Evolutionary conservation across 2,888 invertebrate species (phyloP), one percentile per base, ranked within the genome.

Genomic region (Athetis lepigone): DNA sequence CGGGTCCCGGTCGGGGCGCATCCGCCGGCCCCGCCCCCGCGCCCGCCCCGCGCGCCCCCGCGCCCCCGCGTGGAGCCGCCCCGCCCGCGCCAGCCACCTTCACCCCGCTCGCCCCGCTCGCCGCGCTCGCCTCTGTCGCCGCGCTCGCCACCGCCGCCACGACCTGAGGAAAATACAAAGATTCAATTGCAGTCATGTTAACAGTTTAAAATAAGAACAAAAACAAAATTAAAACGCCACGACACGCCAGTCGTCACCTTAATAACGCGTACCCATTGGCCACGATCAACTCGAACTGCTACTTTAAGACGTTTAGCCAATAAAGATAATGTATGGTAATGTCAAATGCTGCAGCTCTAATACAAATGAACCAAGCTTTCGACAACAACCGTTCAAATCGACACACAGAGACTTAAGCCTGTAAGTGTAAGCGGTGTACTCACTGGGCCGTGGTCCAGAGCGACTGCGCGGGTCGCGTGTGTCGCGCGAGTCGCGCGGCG

Each of bases 391-490:
- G n/a, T n/a, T n/a, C n/a, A n/a, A n/a, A n/a, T n/a, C n/a, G n/a
- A n/a, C n/a, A n/a, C n/a, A n/a, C n/a, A n/a, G n/a, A n/a, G n/a
- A n/a, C n/a, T n/a, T n/a, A n/a, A n/a, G n/a, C n/a, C n/a, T n/a
- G n/a, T n/a, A n/a, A n/a, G n/a, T n/a, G n/a, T n/a, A n/a, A n/a
- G 21, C 19, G 13, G 5, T 8, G 5, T 21, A 87, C 92, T 76
- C 23, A 92, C 94, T 88, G 16, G 90, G 88, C 0, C 93, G 74
- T 3, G 90, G 89, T 1, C 89, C 90, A 58, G 91, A 87, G 69
- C 92, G 85, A 29, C 83, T 82, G 68, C 91, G 79, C 49, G 85
- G 87, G 50, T 90, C 88, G 13, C 88, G 85, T n/a, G n/a, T n/a
- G n/a, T n/a, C n/a, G 68, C 91, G 79, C 49, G 85, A 87, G 50